phyloP scores from a whole-genome alignment of 1,140 invertebrate genomes.

The Orchestia grillus region DNA sequence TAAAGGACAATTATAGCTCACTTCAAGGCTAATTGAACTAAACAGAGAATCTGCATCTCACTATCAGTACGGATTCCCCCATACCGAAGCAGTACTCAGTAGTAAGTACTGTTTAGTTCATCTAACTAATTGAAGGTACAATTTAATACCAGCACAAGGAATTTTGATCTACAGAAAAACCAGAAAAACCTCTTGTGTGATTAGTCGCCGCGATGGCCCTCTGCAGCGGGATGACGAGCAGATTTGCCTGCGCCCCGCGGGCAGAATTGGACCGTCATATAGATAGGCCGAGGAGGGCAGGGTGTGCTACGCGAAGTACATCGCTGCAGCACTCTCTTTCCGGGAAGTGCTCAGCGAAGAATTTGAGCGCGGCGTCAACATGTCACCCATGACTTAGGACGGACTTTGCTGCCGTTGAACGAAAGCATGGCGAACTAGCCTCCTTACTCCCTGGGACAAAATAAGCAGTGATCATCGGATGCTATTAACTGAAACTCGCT shows the following conservation, averaged over 20 bases:
- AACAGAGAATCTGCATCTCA: neutral
- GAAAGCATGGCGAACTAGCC: no score
- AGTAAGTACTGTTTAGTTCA: neutral
- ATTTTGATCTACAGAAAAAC: neutral
- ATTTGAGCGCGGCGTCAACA: neutral
- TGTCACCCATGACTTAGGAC: neutral
- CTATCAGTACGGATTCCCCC: neutral
- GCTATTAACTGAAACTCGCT: no score
- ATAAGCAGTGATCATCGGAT: no score
- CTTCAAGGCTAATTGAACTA: neutral
- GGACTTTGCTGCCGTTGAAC: neutral
- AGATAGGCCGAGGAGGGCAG: neutral
- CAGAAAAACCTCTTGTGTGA: neutral
- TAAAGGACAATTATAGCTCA: neutral
- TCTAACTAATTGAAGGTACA: neutral
- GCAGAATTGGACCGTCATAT: neutral
- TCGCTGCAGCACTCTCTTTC: neutral
- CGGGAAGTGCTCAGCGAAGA: neutral
- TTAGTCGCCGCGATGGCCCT: neutral
- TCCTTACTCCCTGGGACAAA: no score
- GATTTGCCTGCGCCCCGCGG: neutral
- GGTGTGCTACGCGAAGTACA: neutral
- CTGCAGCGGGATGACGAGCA: neutral
- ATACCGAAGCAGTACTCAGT: neutral
- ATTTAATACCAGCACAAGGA: neutral